These are phyloP conservation scores for Mimas tiliae DNA, from an alignment of 2,888 invertebrate species.

Conservation along the genomic window DNA sequence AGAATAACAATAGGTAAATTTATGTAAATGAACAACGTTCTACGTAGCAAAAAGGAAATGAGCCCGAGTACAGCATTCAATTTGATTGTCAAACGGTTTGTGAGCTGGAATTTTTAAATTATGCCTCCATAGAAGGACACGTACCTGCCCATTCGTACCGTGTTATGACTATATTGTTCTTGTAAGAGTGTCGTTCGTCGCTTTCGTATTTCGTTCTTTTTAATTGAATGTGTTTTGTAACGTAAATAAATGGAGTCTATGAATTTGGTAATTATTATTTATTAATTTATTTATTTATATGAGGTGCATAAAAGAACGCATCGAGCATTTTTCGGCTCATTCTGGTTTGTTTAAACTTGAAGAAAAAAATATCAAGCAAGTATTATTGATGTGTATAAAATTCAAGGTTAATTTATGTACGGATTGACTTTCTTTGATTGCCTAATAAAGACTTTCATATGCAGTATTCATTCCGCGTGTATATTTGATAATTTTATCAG, in stretches of 20 bases:
- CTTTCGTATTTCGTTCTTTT: background rate
- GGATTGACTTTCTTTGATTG: slow-evolving; percentile 6
- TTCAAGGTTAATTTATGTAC: slow-evolving; percentile 1
- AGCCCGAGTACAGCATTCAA: slow-evolving; percentile 64
- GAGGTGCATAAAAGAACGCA: no score
- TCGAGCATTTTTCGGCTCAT: background rate
- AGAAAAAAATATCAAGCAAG: background rate
- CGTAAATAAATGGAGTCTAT: no score
- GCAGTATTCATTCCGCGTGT: background rate
- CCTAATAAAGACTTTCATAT: background rate
- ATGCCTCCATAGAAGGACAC: slow-evolving; percentile 45
- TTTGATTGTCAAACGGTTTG: slow-evolving; percentile 67
- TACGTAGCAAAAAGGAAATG: slow-evolving; percentile 81
- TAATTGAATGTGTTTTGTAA: slow-evolving; percentile 4
- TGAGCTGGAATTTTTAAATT: slow-evolving; percentile 62
- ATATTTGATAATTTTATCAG: background rate
- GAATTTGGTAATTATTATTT: no score
- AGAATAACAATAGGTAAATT: slow-evolving; percentile 82
- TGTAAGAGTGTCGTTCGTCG: slow-evolving; percentile 26
- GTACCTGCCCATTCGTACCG: slow-evolving; percentile 37
- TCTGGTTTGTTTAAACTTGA: background rate
- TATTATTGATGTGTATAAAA: background rate
- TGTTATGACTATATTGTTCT: slow-evolving; percentile 46
- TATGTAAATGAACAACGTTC: slow-evolving; percentile 78
- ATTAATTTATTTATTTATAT: no score